Conservation (phyloP, 2,888 invertebrate species). For the Drosophila quasianomalipes region DNA sequence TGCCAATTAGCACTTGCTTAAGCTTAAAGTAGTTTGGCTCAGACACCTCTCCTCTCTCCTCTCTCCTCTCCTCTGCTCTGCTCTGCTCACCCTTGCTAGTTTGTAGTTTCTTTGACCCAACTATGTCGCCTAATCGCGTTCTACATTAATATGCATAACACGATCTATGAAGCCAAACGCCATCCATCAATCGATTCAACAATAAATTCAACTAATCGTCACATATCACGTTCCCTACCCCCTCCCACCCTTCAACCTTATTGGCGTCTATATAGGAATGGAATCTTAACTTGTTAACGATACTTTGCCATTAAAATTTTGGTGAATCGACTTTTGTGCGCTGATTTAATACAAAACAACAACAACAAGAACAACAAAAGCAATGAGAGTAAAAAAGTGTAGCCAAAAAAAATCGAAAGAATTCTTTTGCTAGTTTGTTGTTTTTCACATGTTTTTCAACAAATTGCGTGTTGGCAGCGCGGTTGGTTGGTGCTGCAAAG, state of each 20-base stretch:
- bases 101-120: constrained; percentile 10
- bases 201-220: constrained; percentile 63
- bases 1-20: constrained; percentile 28
- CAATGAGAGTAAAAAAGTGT: constrained; percentile 9
- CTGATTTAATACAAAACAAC: constrained; percentile 24
- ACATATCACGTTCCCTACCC: constrained; percentile 43
- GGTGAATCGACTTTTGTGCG: constrained; percentile 30
- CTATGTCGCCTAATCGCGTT: background rate
- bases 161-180: constrained; percentile 41
- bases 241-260: background rate
- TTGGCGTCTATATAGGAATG: constrained; percentile 4
- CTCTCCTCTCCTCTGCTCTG: too few relatives aligned
- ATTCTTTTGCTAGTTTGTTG: constrained; percentile 32
- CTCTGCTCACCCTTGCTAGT: background rate
- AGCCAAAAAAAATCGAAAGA: constrained; percentile 18
- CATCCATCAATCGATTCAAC: constrained; percentile 61
- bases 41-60: background rate
- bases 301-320: constrained; percentile 24
- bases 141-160: constrained; percentile 57
- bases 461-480: constrained; percentile 37
- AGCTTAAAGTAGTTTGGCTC: constrained; percentile 9
- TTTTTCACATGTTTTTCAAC: constrained; percentile 52
- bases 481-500: background rate
- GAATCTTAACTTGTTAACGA: constrained; percentile 58
- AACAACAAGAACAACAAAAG: constrained; percentile 5